Base-by-base conservation (phyloP, 2,113 vertebrate species). In the Malurus melanocephalus region DNA sequence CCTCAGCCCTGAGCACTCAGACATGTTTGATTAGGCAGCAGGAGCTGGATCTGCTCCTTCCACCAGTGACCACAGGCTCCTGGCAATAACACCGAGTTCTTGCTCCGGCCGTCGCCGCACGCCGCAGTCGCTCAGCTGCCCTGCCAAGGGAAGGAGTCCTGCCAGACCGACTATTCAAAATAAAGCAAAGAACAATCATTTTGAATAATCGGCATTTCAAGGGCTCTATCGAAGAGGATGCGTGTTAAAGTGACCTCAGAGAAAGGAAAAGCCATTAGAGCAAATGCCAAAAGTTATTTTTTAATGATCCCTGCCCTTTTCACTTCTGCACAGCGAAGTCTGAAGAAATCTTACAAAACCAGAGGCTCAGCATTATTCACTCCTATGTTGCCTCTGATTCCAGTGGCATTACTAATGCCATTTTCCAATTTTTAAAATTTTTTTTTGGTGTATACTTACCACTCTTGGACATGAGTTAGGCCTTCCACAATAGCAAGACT, bases 1-100 rank as follows among this genome's bases (percentile, higher is more conserved):
- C 13, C 51, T 76, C 80, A 87, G 87, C 66, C 60, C 73, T 64
- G 55, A 93, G 92, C 23, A 56, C 78, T 92, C 82, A 93, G 6
- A 45, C 73, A 81, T 86, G 90, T 88, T 90, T 88, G 93, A 96
- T 92, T 59, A 80, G 86, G 91, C 80, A 94, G 88, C 77, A 88
- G 94, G 59, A 96, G 89, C 88, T 81, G 87, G 19, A 79, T 90
- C 79, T 84, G 77, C 76, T 94, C 89, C 46, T 92, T 94, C 91
- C 95, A 95, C 51, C 89, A 91, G 57, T 87, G 95, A 94, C 96
- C 96, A 89, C 95, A 85, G 77, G 90, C 80, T 94, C 84, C 42
- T 97, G 96, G 96, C 94, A 96, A 24, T 83, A 79, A 92, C 88
- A 92, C 8, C 2, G 16, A 95, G 89, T 93, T 42, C 93, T 96